Percentiles rank a stretch among this genome's conserved stretches.
Evolutionary conservation across 2,888 invertebrate species (phyloP).

Genomic region (Rosalia funebris): DNA sequence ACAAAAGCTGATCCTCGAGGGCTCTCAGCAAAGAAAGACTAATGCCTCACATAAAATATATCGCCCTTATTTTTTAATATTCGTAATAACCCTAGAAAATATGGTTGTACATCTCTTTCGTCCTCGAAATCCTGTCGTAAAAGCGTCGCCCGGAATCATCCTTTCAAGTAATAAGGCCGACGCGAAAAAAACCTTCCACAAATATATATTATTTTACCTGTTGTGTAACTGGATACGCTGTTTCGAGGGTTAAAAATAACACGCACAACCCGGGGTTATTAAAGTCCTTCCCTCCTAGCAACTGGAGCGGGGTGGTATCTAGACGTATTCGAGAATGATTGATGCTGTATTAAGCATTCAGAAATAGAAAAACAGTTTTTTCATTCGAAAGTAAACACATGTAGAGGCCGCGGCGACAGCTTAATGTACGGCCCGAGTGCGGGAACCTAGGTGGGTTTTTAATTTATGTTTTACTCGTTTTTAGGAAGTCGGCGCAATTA

Average conservation of each 20-base stretch:
- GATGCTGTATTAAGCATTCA: slow-evolving; percentile 41
- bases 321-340: slow-evolving; percentile 36
- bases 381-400: slow-evolving; percentile 40
- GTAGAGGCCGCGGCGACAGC: slow-evolving; percentile 33
- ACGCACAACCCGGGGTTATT: slow-evolving; percentile 29
- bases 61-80: too few species aligned
- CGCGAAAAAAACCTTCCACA: slow-evolving; percentile 5
- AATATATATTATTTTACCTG: slow-evolving; percentile 24
- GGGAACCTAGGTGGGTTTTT: slow-evolving; percentile 18
- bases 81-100: too few species aligned
- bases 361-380: slow-evolving; percentile 39
- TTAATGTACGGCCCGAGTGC: slow-evolving; percentile 29
- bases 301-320: slow-evolving; percentile 19
- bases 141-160: too few species aligned
- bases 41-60: too few species aligned
- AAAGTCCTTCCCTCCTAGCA: slow-evolving; percentile 26
- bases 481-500: slow-evolving; percentile 11
- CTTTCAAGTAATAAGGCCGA: too few species aligned
- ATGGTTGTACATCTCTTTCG: too few species aligned
- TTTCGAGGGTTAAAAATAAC: slow-evolving; percentile 38
- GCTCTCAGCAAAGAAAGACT: too few species aligned
- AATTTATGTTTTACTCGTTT: neutral
- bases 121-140: too few species aligned
- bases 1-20: too few species aligned
- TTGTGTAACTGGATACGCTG: slow-evolving; percentile 36